phyloP scores from a whole-genome alignment of 2,888 invertebrate genomes.

The Yponomeuta plumbellus region DNA sequence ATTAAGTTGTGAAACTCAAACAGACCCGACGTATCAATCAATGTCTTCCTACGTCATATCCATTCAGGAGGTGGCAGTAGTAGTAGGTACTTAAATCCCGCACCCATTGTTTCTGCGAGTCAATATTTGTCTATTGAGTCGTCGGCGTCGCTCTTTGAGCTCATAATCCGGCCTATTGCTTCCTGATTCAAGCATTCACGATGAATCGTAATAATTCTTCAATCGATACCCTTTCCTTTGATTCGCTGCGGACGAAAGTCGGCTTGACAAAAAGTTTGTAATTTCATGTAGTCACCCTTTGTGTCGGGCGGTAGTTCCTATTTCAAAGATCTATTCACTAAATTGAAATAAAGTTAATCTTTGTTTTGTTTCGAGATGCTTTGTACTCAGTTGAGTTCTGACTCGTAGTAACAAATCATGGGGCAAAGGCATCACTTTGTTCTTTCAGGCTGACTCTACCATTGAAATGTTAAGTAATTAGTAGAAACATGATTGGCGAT shows the following conservation, averaged over 20 bases:
- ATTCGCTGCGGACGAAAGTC: slow-evolving; percentile 37
- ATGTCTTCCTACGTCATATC: slow-evolving; percentile 46
- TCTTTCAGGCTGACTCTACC: background rate
- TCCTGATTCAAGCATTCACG: slow-evolving; percentile 53
- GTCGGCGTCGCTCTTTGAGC: slow-evolving; percentile 62
- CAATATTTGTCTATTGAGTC: slow-evolving; percentile 70
- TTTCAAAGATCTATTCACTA: slow-evolving; percentile 39
- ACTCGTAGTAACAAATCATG: background rate
- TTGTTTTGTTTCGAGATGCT: slow-evolving; percentile 43
- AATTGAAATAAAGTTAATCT: slow-evolving; percentile 38
- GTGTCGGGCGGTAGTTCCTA: slow-evolving; percentile 47
- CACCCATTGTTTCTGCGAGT: slow-evolving; percentile 68
- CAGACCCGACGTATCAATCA: slow-evolving; percentile 48
- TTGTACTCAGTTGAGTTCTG: background rate
- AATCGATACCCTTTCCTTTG: slow-evolving; percentile 66
- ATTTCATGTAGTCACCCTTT: slow-evolving; percentile 51
- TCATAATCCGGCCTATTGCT: slow-evolving; percentile 61
- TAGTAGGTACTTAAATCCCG: slow-evolving; percentile 28
- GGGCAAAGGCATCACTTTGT: background rate
- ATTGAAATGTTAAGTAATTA: background rate
- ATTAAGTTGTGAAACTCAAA: background rate
- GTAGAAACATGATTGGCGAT: background rate
- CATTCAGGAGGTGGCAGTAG: slow-evolving; percentile 30
- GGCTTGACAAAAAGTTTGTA: slow-evolving; percentile 52
- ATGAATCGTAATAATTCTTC: slow-evolving; percentile 71